Conservation (phyloP, 2,113 vertebrate genomes). For the Echinops telfairi region DNA sequence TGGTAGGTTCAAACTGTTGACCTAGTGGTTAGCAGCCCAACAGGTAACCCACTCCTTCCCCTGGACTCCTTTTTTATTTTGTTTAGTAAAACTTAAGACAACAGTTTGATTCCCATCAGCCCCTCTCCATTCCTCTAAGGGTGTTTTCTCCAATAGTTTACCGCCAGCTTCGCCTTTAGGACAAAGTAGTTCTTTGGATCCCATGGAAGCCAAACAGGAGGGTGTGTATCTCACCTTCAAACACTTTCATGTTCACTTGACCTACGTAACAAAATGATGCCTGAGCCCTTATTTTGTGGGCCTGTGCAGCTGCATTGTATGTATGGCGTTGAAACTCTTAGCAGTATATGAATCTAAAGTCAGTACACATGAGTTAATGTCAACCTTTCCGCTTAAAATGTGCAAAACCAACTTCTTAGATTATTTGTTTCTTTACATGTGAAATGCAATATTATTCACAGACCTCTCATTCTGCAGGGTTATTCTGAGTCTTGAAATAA, state of each 20-base stretch:
- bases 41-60: not conserved
- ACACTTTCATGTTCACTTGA: not conserved
- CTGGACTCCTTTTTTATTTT: constrained; percentile 7
- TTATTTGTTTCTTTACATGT: constrained; percentile 6
- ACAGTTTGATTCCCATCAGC: not conserved
- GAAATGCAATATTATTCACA: not conserved
- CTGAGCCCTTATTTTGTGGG: not conserved
- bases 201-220: not conserved
- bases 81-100: not conserved
- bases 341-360: not conserved
- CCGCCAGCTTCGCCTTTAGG: not conserved
- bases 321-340: constrained; percentile 18
- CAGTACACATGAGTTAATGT: not conserved
- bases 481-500: constrained; percentile 29
- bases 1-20: too few relatives aligned
- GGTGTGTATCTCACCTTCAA: not conserved
- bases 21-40: too few relatives aligned
- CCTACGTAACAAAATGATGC: not conserved
- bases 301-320: not conserved
- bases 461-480: not conserved
- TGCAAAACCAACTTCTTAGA: not conserved
- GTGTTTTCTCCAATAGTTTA: not conserved
- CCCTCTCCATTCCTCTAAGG: not conserved
- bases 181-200: not conserved
- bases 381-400: not conserved